Percentiles rank a stretch among this genome's conserved stretches.
These are phyloP conservation scores for Pseudoatta argentina DNA, from an alignment of 1,140 invertebrate genomes.

Conservation along the genomic window DNA sequence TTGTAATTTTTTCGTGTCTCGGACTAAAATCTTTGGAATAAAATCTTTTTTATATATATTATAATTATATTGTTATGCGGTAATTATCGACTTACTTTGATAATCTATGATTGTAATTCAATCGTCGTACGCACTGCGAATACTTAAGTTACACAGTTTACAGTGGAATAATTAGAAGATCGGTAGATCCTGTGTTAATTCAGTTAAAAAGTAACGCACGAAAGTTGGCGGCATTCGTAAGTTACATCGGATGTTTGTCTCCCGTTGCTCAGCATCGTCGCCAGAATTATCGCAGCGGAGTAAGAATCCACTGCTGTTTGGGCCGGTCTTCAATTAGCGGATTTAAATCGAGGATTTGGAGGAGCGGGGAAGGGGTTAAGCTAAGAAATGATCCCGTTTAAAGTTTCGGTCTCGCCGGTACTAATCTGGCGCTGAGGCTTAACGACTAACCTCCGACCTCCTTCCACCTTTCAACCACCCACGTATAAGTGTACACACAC, in stretches of 20 bases:
- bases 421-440: constrained; percentile 65
- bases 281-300: constrained; percentile 61
- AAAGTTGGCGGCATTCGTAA: constrained; percentile 22
- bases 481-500: neutral
- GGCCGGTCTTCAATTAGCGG: constrained; percentile 67
- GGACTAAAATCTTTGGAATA: neutral
- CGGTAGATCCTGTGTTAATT: constrained; percentile 12
- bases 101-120: neutral
- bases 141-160: constrained; percentile 7
- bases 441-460: constrained; percentile 60
- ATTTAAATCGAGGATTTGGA: constrained; percentile 72
- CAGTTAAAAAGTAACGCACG: constrained; percentile 48
- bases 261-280: constrained; percentile 7
- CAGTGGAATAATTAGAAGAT: constrained; percentile 23
- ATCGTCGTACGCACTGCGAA: neutral
- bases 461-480: constrained; percentile 41
- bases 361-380: constrained; percentile 58
- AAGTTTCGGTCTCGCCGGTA: constrained; percentile 65
- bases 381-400: constrained; percentile 71
- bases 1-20: neutral
- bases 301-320: constrained; percentile 65
- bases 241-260: constrained; percentile 47
- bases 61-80: neutral
- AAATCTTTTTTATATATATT: neutral
- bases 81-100: neutral